Evolutionary conservation across 2,113 vertebrate genomes (phyloP).

Genomic region (Nibea albiflora): DNA sequence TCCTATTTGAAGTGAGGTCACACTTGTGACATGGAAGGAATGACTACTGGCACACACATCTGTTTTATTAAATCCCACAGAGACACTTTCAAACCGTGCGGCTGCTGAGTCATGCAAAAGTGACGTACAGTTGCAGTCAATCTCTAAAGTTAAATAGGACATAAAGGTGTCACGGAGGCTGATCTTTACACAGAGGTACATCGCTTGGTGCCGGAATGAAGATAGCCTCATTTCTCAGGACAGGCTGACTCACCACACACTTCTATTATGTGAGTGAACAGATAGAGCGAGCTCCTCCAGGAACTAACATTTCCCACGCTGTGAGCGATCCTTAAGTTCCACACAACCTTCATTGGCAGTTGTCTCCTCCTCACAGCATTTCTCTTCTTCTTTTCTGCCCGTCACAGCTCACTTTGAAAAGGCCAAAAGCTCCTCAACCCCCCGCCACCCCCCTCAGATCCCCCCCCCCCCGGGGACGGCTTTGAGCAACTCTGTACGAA

Average conservation of each 20-base stretch:
- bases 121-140: slow-evolving; percentile 7
- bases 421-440: slow-evolving; percentile 70
- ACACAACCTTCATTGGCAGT: slow-evolving; percentile 61
- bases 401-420: slow-evolving; percentile 77
- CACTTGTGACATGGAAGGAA: slow-evolving; percentile 31
- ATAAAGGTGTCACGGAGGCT: slow-evolving; percentile 32
- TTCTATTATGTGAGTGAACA: slow-evolving; percentile 46
- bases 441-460: not conserved
- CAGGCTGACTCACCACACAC: slow-evolving; percentile 50
- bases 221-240: slow-evolving; percentile 38
- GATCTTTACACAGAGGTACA: slow-evolving; percentile 61
- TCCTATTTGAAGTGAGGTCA: slow-evolving; percentile 49
- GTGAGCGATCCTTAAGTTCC: slow-evolving; percentile 53
- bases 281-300: slow-evolving; percentile 26
- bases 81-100: slow-evolving; percentile 10
- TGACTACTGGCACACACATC: slow-evolving; percentile 52
- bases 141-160: slow-evolving; percentile 41
- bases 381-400: slow-evolving; percentile 47
- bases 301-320: slow-evolving; percentile 73
- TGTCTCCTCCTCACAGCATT: slow-evolving; percentile 58
- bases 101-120: slow-evolving; percentile 41
- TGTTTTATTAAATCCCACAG: slow-evolving; percentile 43
- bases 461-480: slow-evolving; percentile 65
- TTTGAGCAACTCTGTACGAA: slow-evolving; percentile 69
- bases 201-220: slow-evolving; percentile 38